Evolutionary conservation across 2,113 vertebrate genomes (phyloP).

Genomic region (Ceyx margarethae): DNA sequence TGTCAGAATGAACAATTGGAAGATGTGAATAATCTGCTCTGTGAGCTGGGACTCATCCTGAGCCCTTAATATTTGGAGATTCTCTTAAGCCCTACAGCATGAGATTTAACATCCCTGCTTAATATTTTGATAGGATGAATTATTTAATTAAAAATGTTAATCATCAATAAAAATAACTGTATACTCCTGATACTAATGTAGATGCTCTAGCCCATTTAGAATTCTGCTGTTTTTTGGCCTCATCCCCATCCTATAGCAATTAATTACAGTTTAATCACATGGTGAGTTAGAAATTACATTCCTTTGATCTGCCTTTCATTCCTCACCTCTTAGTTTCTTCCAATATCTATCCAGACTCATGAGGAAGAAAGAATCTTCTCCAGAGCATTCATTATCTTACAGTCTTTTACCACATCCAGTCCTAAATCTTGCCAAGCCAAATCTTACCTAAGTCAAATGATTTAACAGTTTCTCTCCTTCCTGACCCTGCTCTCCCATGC

Average conservation of each 20-base stretch:
- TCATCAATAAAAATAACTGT: not conserved
- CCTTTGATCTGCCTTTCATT: constrained; percentile 40
- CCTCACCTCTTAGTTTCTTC: constrained; percentile 42
- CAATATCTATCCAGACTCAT: not conserved
- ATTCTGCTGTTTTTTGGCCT: not conserved
- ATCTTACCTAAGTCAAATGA: not conserved
- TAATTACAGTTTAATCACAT: constrained; percentile 36
- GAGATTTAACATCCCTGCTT: not conserved
- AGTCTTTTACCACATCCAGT: not conserved
- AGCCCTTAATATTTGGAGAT: not conserved
- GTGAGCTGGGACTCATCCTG: not conserved
- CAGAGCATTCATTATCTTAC: constrained; percentile 20
- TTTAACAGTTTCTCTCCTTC: not conserved
- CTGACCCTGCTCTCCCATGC: not conserved
- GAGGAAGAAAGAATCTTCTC: constrained; percentile 28
- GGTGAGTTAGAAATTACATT: constrained; percentile 14
- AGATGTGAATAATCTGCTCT: not conserved
- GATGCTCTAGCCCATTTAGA: not conserved
- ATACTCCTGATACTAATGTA: not conserved
- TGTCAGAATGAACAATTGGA: not conserved
- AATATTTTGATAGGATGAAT: not conserved
- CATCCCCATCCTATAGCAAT: not conserved
- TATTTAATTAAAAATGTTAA: constrained; percentile 6
- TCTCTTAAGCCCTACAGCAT: not conserved
- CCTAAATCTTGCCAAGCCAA: not conserved